phyloP scores from a whole-genome alignment of 92 coral and sea anemone species.

The Scolanthus callimorphus region DNA sequence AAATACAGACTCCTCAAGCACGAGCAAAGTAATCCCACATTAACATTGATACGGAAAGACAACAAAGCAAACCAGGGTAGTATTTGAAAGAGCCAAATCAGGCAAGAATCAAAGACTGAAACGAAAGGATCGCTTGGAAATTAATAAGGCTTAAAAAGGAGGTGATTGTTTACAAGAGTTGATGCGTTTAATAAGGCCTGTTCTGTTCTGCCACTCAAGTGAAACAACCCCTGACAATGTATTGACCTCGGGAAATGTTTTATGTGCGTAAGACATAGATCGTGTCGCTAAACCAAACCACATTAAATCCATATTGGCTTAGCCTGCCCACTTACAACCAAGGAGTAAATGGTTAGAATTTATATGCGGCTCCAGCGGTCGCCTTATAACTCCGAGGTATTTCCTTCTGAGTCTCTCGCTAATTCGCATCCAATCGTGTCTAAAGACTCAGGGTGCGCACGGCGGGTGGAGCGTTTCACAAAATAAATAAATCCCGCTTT shows the following conservation, averaged over 20 bases:
- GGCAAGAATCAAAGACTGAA: no score
- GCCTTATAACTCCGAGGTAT: constrained; percentile 5
- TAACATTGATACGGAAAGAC: no score
- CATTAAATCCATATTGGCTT: constrained; percentile 17
- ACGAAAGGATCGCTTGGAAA: no score
- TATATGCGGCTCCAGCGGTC: no score
- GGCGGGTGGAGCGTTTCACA: constrained; percentile 6
- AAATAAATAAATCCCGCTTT: constrained; percentile 27
- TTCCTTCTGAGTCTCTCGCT: constrained; percentile 1
- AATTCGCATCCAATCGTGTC: constrained; percentile 13
- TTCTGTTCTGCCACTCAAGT: constrained; percentile 10
- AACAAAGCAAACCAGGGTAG: no score
- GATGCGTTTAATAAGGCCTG: constrained; percentile 26
- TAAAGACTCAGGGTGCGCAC: not conserved
- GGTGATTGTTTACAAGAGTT: constrained; percentile 1
- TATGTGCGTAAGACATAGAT: constrained; percentile 14
- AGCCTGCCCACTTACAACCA: constrained; percentile 5
- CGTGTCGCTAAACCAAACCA: constrained; percentile 22
- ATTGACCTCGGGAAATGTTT: constrained; percentile 21
- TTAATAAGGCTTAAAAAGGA: not conserved
- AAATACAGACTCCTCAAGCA: no score
- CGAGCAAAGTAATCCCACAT: no score
- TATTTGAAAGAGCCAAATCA: no score
- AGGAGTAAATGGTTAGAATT: constrained; percentile 4
- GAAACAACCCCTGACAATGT: constrained; percentile 1